Base-by-base conservation (phyloP, 1,140 invertebrate species). In the Calycopis cecrops region DNA sequence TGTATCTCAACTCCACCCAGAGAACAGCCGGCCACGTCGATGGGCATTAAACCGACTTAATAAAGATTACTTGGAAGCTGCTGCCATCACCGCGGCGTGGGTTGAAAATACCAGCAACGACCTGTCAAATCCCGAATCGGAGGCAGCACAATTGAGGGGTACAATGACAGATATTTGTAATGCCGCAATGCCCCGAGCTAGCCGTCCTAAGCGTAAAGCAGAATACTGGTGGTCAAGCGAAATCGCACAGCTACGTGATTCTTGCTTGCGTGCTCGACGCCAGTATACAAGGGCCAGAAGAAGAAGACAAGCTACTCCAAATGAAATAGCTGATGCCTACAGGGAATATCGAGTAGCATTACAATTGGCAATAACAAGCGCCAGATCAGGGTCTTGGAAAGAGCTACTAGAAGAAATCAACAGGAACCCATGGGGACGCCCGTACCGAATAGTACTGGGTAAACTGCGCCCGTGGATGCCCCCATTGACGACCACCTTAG, bases 151-250 rank as follows among this genome's bases (percentile, higher is more conserved):
- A 8, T 11, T 67, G 14, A 35, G 4, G 4, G 42, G 44, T 0
- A n/a, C 33, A 9, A 64, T 64, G 57, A 54, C 42, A 18, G n/a
- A 47, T 7, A 61, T 60, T 18, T 57, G 60, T 47, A 57, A 68
- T 16, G 50, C 53, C 0, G 57, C 63, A 21, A 67, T 67, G 65
- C 61, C 61, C 3, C 52, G 58, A 1, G 48, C 34, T 0, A 48
- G 52, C 9, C 62, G 38, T 4, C 35, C 47, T 0, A 10, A 14
- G 3, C 57, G 48, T 10, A 33, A 57, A 1, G 16, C 59, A 1
- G 60, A 60, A 4, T 69, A 80, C 57, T 81, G 78, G 71, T 79
- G 72, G 70, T 71, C 64, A 4, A 51, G 61, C 1, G 57, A 78
- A 7, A 71, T 77, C 1, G 67, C 64, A 0, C 56, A 64, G 11